Evolutionary conservation across 2,113 vertebrate species (phyloP).

Genomic region (Corvus cornix): DNA sequence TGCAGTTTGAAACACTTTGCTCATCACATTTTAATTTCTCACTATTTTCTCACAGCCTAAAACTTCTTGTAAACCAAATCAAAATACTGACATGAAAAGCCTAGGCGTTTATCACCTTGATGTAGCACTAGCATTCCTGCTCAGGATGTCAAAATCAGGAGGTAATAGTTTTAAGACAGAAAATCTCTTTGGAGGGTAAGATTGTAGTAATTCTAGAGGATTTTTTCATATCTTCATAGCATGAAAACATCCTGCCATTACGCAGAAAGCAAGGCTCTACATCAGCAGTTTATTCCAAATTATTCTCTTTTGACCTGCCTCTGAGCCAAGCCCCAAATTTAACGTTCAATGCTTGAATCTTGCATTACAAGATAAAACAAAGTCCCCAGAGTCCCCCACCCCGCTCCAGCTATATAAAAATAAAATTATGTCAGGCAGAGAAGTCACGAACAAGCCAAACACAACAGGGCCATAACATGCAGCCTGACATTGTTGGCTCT

Average conservation of each 20-base stretch:
- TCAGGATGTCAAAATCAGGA: background rate
- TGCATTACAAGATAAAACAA: constrained; percentile 3
- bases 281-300: background rate
- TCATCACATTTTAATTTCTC: background rate
- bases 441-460: constrained; percentile 38
- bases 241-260: background rate
- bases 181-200: background rate
- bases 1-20: background rate
- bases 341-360: background rate
- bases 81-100: background rate
- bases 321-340: background rate
- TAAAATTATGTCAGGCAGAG: constrained; percentile 15
- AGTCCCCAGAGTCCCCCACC: background rate
- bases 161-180: constrained; percentile 1
- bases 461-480: background rate
- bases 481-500: background rate
- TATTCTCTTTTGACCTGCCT: constrained; percentile 21
- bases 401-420: constrained; percentile 3
- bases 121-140: background rate
- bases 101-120: background rate
- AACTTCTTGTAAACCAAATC: background rate
- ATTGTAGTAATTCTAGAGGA: background rate
- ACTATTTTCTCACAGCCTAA: background rate
- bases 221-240: background rate
- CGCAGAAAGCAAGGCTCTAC: background rate